Base-by-base conservation (phyloP, 2,113 vertebrate species). In the Apodemus speciosus region DNA sequence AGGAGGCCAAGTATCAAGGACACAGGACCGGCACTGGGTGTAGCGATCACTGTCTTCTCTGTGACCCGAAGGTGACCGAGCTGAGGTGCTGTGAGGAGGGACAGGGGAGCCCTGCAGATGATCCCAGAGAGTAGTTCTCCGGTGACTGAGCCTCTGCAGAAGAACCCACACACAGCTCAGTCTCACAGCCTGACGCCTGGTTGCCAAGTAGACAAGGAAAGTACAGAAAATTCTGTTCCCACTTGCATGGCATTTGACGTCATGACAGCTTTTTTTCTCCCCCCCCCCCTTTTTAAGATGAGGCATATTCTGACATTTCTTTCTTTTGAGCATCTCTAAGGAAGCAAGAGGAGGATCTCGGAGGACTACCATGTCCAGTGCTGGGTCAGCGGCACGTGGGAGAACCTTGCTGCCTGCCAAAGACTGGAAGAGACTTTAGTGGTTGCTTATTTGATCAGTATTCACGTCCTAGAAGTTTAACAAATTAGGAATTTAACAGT, bases 141-240 rank as follows among this genome's bases (percentile, higher is more conserved):
- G 32, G 71, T 60, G 8, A 60, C 73, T n/a, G 68, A 89, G 64
- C 69, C 56, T 66, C 32, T 43, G 30, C 80, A 46, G 66, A 75
- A 88, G 60, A 85, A 32, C 90, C 91, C 95, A 71, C 94, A 89
- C 92, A 91, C 91, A 85, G 0, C 75, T 81, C 71, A 21, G 27
- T n/a, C 92, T 85, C 85, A 27, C 11, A 30, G 56, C 89, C 85
- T 90, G 80, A 85, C 58, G 40, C 95, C 88, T 87, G 66, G 85
- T 94, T 96, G 93, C 94, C 96, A 97, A 15, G 71, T 87, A 94
- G 49, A 96, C 77, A 60, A 95, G 89, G 75, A 85, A 86, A 80
- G 75, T 9, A 27, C 43, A 68, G 88, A 94, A 95, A 84, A 49
- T 35, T 96, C 90, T 92, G 0, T 96, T 97, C 92, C 71, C 66